Percentiles rank a stretch among this genome's conserved stretches.
phyloP scores from a whole-genome alignment of 1,140 invertebrate species.

The Drosophila setifemur region DNA sequence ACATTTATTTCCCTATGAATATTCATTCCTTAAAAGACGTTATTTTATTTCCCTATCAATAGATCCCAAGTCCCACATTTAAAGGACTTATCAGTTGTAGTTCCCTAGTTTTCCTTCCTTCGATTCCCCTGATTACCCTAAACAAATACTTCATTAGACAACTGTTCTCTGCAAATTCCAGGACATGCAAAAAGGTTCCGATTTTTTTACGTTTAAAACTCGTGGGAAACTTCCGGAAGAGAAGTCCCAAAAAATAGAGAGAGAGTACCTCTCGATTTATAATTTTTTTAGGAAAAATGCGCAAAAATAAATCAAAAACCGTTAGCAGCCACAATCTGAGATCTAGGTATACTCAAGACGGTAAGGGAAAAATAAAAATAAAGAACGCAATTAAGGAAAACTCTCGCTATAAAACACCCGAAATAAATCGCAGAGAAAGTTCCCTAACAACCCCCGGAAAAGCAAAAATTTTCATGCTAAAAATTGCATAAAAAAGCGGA shows the following conservation, averaged over 20 bases:
- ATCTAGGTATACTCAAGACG: conserved; percentile 10
- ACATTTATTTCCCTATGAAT: too few species aligned
- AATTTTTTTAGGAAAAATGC: conserved; percentile 21
- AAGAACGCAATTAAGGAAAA: conserved; percentile 57
- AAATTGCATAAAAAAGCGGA: conserved; percentile 72
- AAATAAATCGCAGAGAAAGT: conserved; percentile 37
- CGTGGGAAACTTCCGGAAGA: conserved; percentile 55
- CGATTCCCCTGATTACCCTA: conserved; percentile 34
- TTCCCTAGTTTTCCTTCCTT: not conserved
- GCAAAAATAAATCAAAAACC: conserved; percentile 61
- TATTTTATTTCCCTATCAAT: not conserved
- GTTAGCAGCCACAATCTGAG: conserved; percentile 37
- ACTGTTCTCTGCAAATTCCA: conserved; percentile 11
- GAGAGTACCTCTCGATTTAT: not conserved
- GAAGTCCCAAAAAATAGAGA: not conserved
- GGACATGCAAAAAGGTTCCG: conserved; percentile 31
- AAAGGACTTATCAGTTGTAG: not conserved
- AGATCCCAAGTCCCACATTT: not conserved
- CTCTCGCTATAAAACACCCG: conserved; percentile 32
- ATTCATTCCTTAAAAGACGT: not conserved
- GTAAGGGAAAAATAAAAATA: conserved; percentile 34
- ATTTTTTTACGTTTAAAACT: conserved; percentile 61
- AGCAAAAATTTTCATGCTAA: conserved; percentile 62
- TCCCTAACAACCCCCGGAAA: conserved; percentile 39
- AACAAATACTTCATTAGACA: conserved; percentile 25